Conservation (phyloP, 2,888 invertebrate species). For the Drosophila mimica region DNA sequence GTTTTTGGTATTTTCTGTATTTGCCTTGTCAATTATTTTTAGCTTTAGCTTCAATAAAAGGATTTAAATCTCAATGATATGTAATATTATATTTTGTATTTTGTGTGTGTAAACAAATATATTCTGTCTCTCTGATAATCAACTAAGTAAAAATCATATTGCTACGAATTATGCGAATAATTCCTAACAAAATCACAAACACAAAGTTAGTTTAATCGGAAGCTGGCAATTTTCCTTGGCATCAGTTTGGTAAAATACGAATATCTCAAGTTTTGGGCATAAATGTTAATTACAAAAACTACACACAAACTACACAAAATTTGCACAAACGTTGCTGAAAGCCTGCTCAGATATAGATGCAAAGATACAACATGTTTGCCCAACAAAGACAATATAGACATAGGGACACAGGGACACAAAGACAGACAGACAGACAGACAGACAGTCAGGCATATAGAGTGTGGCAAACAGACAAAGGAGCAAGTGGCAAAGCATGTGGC, state of each 20-base stretch:
- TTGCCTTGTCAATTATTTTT: background rate
- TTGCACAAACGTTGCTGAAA: slow-evolving; percentile 44
- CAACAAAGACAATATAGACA: slow-evolving; percentile 59
- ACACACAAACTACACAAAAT: slow-evolving; percentile 15
- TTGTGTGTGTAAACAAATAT: background rate
- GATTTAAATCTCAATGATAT: background rate
- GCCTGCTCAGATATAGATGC: slow-evolving; percentile 57
- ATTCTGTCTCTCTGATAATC: background rate
- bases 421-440: slow-evolving; percentile 7
- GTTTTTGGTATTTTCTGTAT: background rate
- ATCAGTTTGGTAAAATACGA: slow-evolving; percentile 21
- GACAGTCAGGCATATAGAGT: background rate
- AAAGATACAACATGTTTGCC: slow-evolving; percentile 72
- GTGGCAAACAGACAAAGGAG: slow-evolving; percentile 43
- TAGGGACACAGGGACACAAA: background rate
- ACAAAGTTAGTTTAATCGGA: slow-evolving; percentile 13
- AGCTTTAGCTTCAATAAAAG: background rate
- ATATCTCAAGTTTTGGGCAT: slow-evolving; percentile 53
- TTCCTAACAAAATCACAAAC: background rate
- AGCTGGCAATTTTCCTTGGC: slow-evolving; percentile 10
- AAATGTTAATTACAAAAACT: slow-evolving; percentile 69
- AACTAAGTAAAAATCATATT: background rate
- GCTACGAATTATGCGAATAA: background rate
- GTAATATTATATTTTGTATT: background rate
- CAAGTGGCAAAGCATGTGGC: slow-evolving; percentile 50